Evolutionary conservation across 2,113 vertebrate genomes (phyloP).

Genomic region (Catagonus wagneri): DNA sequence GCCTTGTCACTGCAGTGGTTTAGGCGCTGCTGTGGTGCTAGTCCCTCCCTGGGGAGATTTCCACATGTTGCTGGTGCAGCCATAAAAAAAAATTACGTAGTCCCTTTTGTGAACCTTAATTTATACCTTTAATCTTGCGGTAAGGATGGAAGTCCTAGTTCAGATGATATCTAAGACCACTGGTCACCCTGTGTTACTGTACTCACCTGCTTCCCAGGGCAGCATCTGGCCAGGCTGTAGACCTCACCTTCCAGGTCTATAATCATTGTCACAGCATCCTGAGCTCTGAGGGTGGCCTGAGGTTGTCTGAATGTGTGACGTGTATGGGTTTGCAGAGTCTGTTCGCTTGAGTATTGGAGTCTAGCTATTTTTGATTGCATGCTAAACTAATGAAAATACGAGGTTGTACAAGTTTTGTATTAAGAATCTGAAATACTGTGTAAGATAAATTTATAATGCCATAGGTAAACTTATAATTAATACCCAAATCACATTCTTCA

Average conservation of each 20-base stretch:
- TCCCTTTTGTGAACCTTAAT: not conserved
- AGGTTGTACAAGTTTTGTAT: not conserved
- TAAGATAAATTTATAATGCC: not conserved
- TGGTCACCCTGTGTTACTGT: not conserved
- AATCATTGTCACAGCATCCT: not conserved
- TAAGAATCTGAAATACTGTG: not conserved
- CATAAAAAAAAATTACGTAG: too few relatives aligned
- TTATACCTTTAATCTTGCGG: not conserved
- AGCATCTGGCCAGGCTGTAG: not conserved
- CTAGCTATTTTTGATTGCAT: not conserved
- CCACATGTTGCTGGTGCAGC: too few relatives aligned
- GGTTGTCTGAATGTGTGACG: not conserved
- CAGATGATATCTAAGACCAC: not conserved
- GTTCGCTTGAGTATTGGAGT: not conserved
- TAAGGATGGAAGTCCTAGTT: not conserved
- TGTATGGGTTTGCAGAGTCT: not conserved
- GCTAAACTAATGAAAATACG: not conserved
- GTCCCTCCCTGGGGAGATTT: too few relatives aligned
- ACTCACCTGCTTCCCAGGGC: not conserved
- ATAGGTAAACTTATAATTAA: conserved; percentile 34
- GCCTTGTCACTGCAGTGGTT: too few relatives aligned
- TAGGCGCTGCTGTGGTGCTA: too few relatives aligned
- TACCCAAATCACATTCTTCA: conserved; percentile 3
- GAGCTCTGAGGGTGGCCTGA: not conserved
- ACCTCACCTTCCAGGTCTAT: not conserved